These are phyloP conservation scores for Ceyx melanurus DNA, from an alignment of 2,113 vertebrate genomes.

Conservation along the genomic window DNA sequence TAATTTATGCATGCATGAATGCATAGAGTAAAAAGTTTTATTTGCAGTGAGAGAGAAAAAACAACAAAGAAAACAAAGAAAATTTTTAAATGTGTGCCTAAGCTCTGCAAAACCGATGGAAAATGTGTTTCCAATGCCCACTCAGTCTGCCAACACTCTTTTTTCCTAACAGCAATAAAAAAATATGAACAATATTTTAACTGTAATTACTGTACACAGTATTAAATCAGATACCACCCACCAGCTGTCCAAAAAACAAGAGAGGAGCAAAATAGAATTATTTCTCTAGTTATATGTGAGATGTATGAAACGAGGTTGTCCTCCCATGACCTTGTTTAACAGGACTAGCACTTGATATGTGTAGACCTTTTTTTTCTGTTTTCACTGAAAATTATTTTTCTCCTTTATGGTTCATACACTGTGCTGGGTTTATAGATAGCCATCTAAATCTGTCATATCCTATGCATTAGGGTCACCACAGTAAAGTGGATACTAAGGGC, in stretches of 20 bases:
- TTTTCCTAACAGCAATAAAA: conserved; percentile 42
- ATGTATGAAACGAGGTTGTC: conserved; percentile 8
- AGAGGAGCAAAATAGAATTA: conserved; percentile 17
- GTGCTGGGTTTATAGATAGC: neutral
- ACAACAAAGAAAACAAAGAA: neutral
- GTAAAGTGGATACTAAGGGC: neutral
- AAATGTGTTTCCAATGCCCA: conserved; percentile 57
- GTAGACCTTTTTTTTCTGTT: neutral
- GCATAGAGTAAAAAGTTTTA: neutral
- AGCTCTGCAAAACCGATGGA: conserved; percentile 12
- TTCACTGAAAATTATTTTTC: conserved; percentile 9
- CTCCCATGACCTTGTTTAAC: conserved; percentile 30
- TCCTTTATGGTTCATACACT: neutral
- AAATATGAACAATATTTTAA: conserved; percentile 63
- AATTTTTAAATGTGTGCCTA: neutral
- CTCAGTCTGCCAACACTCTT: conserved; percentile 53
- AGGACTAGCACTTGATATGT: neutral
- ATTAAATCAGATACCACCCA: conserved; percentile 53
- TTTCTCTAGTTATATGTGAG: neutral
- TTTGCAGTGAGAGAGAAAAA: neutral
- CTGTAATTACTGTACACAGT: conserved; percentile 65
- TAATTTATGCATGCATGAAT: neutral
- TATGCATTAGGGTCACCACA: neutral
- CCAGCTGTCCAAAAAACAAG: conserved; percentile 54
- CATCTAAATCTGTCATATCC: neutral